These are phyloP conservation scores for Pachypanchax playfairii DNA, from an alignment of 2,113 vertebrate species.

Conservation along the genomic window DNA sequence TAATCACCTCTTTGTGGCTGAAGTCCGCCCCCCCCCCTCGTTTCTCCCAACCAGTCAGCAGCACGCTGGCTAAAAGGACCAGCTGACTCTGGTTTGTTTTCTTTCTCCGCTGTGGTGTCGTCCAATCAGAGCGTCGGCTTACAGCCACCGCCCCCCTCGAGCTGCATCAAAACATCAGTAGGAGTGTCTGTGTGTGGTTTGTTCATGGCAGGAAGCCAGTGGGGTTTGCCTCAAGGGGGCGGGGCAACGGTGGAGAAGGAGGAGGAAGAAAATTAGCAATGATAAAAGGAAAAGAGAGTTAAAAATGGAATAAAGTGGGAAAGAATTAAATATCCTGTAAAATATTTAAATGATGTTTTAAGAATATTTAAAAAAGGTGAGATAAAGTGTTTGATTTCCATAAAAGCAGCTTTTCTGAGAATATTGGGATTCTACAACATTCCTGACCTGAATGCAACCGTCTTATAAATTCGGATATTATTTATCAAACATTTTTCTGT, in stretches of 20 bases:
- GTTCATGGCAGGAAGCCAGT: slow-evolving; percentile 65
- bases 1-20: slow-evolving; percentile 4
- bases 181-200: slow-evolving; percentile 50
- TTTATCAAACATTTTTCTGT: slow-evolving; percentile 15
- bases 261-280: neutral
- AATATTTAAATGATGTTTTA: too few relatives aligned
- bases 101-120: slow-evolving; percentile 33
- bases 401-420: slow-evolving; percentile 39
- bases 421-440: slow-evolving; percentile 29
- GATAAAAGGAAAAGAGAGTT: slow-evolving; percentile 6
- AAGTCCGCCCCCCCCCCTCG: neutral
- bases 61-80: slow-evolving; percentile 59
- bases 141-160: slow-evolving; percentile 65
- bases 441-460: too few relatives aligned
- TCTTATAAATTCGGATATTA: neutral
- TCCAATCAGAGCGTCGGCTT: slow-evolving; percentile 57
- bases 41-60: neutral
- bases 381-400: neutral
- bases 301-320: slow-evolving; percentile 12
- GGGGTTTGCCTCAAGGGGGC: slow-evolving; percentile 42
- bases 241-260: neutral
- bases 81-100: slow-evolving; percentile 78
- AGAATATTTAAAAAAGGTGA: slow-evolving; percentile 19
- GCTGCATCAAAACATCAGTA: slow-evolving; percentile 70
- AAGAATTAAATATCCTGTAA: too few relatives aligned